Base-by-base conservation (phyloP, 2,113 vertebrate species). In the Oreochromis niloticus region DNA sequence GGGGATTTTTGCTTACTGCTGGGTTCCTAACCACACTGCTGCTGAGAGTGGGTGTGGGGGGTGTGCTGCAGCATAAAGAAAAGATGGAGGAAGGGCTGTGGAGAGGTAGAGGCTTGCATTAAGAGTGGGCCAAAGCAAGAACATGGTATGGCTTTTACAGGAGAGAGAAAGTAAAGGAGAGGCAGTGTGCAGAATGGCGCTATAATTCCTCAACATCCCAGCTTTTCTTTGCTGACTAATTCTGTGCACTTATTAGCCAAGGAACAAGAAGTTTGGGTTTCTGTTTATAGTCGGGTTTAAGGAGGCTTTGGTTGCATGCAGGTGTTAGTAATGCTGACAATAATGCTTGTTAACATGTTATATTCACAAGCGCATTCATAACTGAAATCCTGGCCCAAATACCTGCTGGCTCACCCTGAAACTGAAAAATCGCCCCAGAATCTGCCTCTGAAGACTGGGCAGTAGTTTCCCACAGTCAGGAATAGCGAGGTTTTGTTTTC, bases 1-100 rank as follows among this genome's bases (percentile, higher is more conserved):
- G 57, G 80, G 83, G 66, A 88, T 92, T 94, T 95, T 80, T 92
- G 94, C 92, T 93, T 94, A 93, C 90, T 88, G 83, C 46, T 88
- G 73, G 88, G 50, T 91, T 94, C 89, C 55, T 80, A 61, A 80
- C 81, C 16, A 61, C 9, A 4, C 61, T 73, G 7, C 68, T 66
- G 63, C n/a, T 68, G 41, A 54, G 68, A 4, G 55, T 83, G 82
- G 34, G 63, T 19, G 83, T 4, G 84, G 61, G 36, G 19, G 82
- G 34, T 3, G 5, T 36, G 82, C 22, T 87, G 83, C 66, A 87
- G 89, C 6, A 52, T 84, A 71, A 66, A 30, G 48, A 2, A 7
- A 59, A 61, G n/a, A 73, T 32, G 68, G 61, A 24, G 34, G 57
- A 27, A 30, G 57, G 54, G 36, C 32, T 4, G 85, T 24, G 61